Conservation (phyloP, 2,113 vertebrate species). For the Otocyon megalotis region DNA sequence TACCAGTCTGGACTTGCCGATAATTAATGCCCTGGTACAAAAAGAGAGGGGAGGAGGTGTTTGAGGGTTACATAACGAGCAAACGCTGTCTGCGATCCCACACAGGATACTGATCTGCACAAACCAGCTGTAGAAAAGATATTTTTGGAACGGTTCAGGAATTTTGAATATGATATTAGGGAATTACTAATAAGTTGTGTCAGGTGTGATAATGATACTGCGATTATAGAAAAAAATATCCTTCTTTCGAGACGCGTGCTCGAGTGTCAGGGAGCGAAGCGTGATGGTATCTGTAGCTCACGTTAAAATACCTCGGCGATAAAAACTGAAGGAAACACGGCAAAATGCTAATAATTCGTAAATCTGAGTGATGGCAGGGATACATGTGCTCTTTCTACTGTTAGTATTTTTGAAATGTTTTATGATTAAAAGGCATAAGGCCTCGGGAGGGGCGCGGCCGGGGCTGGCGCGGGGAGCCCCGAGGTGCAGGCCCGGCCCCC, state of each 20-base stretch:
- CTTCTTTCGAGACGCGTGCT: neutral
- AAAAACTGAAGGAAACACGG: neutral
- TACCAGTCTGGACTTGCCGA: neutral
- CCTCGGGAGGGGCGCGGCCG: neutral
- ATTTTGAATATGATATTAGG: neutral
- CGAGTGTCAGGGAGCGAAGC: neutral
- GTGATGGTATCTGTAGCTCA: neutral
- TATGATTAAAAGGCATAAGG: neutral
- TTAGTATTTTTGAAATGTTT: neutral
- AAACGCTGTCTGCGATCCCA: neutral
- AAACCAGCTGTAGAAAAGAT: neutral
- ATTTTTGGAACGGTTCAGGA: neutral
- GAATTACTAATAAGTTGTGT: conserved; percentile 15
- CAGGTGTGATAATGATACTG: neutral
- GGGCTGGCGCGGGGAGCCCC: neutral
- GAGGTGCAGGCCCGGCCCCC: neutral
- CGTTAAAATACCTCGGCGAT: neutral
- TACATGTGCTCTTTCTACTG: neutral
- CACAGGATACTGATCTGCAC: neutral
- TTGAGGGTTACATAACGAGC: neutral
- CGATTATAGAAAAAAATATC: conserved; percentile 8
- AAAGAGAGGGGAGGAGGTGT: neutral
- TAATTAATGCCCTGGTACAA: neutral
- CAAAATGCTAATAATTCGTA: neutral
- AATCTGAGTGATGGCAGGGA: neutral